Evolutionary conservation across 2,797 vertebrate genomes (phyloP).

Genomic region (Taenioides sp.): DNA sequence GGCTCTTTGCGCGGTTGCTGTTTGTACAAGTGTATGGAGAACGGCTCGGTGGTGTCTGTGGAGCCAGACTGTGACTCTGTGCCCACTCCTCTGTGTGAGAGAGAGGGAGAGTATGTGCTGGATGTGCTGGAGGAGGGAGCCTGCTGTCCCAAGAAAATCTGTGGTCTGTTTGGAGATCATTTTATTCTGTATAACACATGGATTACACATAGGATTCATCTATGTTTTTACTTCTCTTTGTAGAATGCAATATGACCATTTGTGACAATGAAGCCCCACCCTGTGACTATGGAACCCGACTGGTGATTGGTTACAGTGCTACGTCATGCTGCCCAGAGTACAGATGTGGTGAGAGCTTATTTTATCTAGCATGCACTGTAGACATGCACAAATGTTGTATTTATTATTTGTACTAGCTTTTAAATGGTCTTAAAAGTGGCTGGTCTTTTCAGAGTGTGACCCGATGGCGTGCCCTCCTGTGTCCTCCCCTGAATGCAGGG

Average conservation of each 20-base stretch:
- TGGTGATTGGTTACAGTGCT: conserved; percentile 83
- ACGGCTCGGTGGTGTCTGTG: conserved; percentile 86
- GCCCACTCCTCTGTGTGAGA: conserved; percentile 80
- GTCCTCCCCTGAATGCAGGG: conserved; percentile 83
- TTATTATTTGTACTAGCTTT: background rate
- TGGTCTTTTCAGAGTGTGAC: conserved; percentile 85
- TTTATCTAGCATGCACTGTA: background rate
- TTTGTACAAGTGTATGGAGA: conserved; percentile 88
- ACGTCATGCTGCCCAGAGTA: conserved; percentile 95
- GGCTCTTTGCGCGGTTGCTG: conserved; percentile 87
- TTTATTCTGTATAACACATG: background rate
- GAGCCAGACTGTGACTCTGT: conserved; percentile 86
- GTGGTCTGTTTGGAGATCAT: conserved; percentile 78
- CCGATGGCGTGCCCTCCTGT: conserved; percentile 81
- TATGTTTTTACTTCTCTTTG: conserved; percentile 7
- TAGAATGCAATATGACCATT: conserved; percentile 92
- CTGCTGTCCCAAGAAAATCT: conserved; percentile 92
- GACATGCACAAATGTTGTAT: background rate
- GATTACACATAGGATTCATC: background rate
- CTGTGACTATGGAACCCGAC: conserved; percentile 84
- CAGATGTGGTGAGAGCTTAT: conserved; percentile 83
- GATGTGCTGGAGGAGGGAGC: conserved; percentile 83
- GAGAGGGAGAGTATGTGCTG: conserved; percentile 89
- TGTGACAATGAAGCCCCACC: conserved; percentile 83
- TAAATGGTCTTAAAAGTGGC: background rate